These are phyloP conservation scores for Parambassis ranga DNA, from an alignment of 2,797 vertebrate genomes.

Conservation along the genomic window DNA sequence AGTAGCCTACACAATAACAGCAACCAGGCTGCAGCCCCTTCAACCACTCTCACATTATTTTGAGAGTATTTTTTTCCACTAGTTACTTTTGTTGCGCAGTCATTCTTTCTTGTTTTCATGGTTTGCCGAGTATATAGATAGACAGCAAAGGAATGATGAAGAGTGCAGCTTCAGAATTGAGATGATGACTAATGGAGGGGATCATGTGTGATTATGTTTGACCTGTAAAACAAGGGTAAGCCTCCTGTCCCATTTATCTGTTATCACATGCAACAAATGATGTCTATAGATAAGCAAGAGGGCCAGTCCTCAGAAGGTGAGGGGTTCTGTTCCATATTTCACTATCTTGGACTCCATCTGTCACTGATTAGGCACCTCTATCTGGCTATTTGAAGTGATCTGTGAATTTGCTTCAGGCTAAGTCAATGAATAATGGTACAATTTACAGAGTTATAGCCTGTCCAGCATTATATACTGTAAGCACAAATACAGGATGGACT, in stretches of 20 bases:
- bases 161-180: conserved; percentile 15
- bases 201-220: conserved; percentile 88
- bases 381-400: conserved; percentile 74
- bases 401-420: conserved; percentile 79
- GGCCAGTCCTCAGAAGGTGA: conserved; percentile 85
- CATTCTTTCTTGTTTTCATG: not conserved
- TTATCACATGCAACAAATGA: conserved; percentile 57
- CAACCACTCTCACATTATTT: not conserved
- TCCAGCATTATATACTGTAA: conserved; percentile 34
- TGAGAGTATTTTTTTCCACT: not conserved
- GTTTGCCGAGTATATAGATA: not conserved
- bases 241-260: conserved; percentile 30
- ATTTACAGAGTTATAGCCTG: conserved; percentile 83
- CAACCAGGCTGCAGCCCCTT: not conserved
- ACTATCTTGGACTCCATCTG: conserved; percentile 86
- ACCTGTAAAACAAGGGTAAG: conserved; percentile 81
- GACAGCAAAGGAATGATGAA: conserved; percentile 30
- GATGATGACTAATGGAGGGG: conserved; percentile 86
- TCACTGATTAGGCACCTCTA: conserved; percentile 81
- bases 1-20: conserved; percentile 13
- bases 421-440: conserved; percentile 87
- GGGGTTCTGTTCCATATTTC: conserved; percentile 94
- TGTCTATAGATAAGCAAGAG: conserved; percentile 82
- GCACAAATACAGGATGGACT: not conserved
- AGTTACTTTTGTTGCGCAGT: not conserved